Base-by-base conservation (phyloP, 2,888 invertebrate species). In the Rotaria magnacalcarata region DNA sequence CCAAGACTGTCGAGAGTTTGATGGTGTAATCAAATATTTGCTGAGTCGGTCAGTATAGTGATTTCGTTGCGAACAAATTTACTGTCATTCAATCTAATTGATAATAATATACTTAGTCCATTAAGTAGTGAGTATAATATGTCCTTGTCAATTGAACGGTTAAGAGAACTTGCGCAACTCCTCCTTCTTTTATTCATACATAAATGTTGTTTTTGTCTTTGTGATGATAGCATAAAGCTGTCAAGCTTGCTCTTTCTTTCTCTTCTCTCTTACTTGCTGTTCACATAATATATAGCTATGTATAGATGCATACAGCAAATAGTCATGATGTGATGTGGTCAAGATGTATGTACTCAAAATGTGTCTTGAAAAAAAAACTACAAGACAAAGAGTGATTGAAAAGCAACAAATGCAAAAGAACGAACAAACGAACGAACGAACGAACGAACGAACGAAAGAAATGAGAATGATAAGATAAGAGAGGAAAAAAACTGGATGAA, bases 31-130 rank as follows among this genome's bases (percentile, higher is more conserved):
- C 58, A 60, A 27, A 27, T 60, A 11, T 60, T 11, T 60, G n/a
- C 27, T 60, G 19, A n/a, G 1, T 60, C 19, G 24, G n/a, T 60
- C 14, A 60, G 14, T 27, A 8, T 60, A 10, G 2, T 60, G 11
- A 60, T n/a, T 27, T 60, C 27, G n/a, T 2, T 8, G 8, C 27
- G n/a, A 60, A 60, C 58, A 60, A 60, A 60, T 60, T 60, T n/a
- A 24, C 58, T 60, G 58, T 60, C 58, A 60, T 60, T 60, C 58
- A 60, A 60, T 60, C n/a, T 60, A 60, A 60, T 60, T 60, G 58
- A 60, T 60, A 60, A 60, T 60, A 24, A 60, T 27, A 60, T 27
- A 60, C 58, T 8, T 27, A 60, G 58, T 60, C 58, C 58, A 60
- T 60, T 60, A 60, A 60, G 58, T 60, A 24, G 27, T 1, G 1